Evolutionary conservation across 2,113 vertebrate genomes (phyloP).

Genomic region (Seriola aureovittata): DNA sequence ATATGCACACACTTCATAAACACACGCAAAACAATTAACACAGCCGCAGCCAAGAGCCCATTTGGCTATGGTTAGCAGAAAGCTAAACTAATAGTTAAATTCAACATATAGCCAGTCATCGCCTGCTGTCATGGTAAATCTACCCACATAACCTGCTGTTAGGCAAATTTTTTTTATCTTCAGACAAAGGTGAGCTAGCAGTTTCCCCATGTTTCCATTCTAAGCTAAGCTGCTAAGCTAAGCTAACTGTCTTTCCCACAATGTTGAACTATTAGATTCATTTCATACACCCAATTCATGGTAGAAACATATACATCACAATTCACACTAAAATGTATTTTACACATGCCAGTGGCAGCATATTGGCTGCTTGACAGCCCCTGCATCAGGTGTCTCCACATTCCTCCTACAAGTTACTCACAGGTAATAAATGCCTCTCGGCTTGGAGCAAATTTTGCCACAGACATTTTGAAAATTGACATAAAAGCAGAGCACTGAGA

Average conservation of each 20-base stretch:
- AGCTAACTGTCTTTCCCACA: neutral
- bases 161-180: neutral
- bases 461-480: neutral
- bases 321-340: neutral
- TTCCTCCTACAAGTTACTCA: neutral
- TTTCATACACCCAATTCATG: neutral
- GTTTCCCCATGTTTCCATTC: neutral
- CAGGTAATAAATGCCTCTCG: neutral
- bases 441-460: neutral
- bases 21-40: no score
- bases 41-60: no score
- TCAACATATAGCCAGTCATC: no score
- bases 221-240: no score
- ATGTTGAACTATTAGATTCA: neutral
- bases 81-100: no score
- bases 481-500: neutral
- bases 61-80: no score
- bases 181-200: no score
- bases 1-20: no score
- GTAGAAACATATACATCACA: neutral
- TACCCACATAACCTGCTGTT: no score
- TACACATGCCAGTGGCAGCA: slow-evolving; percentile 1
- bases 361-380: neutral
- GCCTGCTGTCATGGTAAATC: no score
- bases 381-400: neutral